Percentiles rank a stretch among this genome's conserved stretches.
phyloP scores from a whole-genome alignment of 2,888 invertebrate species.

The Temnothorax rugatulus region DNA sequence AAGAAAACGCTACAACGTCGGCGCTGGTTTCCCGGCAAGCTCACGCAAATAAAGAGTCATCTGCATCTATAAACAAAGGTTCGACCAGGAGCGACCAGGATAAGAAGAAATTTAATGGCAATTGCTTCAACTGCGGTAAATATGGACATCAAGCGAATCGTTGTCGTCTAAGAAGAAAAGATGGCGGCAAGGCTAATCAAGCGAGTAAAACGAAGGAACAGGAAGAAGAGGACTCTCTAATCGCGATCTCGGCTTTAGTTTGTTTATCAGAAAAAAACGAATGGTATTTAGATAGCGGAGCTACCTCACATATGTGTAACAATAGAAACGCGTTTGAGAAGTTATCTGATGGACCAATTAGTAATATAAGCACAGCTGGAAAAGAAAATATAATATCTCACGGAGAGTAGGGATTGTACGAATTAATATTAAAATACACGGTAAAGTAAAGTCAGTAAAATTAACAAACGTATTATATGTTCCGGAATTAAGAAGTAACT shows the following conservation, averaged over 20 bases:
- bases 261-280: not conserved
- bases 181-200: not conserved
- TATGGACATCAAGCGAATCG: not conserved
- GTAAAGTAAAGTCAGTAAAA: not conserved
- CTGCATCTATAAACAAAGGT: not conserved
- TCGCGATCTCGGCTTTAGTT: not conserved
- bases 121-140: conserved; percentile 15
- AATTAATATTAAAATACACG: conserved; percentile 7
- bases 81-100: not conserved
- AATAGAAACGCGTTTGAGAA: not conserved
- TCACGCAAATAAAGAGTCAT: not conserved
- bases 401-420: not conserved
- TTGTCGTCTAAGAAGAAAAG: conserved; percentile 13
- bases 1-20: not conserved
- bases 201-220: not conserved
- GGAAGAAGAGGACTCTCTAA: conserved; percentile 1
- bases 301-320: conserved; percentile 37
- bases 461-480: conserved; percentile 31
- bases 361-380: not conserved
- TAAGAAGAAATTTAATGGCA: conserved; percentile 8
- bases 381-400: not conserved
- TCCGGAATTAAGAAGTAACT: conserved; percentile 21
- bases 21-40: conserved; percentile 7
- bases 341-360: not conserved
- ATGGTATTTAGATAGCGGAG: conserved; percentile 41